These are phyloP conservation scores for Cisticola juncidis DNA, from an alignment of 2,113 vertebrate genomes.

Conservation along the genomic window DNA sequence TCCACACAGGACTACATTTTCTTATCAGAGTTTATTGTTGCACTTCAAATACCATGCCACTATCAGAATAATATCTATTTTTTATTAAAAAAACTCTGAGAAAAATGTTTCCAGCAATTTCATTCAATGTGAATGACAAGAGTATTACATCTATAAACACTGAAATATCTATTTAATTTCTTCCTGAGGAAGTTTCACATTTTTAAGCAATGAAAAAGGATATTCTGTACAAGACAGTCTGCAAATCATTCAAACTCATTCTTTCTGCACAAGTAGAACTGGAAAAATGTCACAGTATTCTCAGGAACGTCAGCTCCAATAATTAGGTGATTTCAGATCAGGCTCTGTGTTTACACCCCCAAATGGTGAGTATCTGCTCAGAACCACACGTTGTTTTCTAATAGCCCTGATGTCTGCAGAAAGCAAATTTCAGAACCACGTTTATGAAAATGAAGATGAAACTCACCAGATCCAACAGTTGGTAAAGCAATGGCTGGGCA, in stretches of 20 bases:
- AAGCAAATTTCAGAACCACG: background rate
- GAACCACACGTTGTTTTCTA: background rate
- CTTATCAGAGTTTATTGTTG: slow-evolving; percentile 78
- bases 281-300: slow-evolving; percentile 49
- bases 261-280: slow-evolving; percentile 35
- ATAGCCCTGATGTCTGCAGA: background rate
- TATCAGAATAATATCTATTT: slow-evolving; percentile 73
- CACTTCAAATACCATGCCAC: slow-evolving; percentile 76
- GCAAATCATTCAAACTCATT: slow-evolving; percentile 32
- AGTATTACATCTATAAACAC: slow-evolving; percentile 76
- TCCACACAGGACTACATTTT: slow-evolving; percentile 50
- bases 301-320: slow-evolving; percentile 26
- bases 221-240: slow-evolving; percentile 68
- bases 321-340: background rate
- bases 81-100: slow-evolving; percentile 71
- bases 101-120: slow-evolving; percentile 76
- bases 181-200: slow-evolving; percentile 79
- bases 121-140: slow-evolving; percentile 84
- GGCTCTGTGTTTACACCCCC: background rate
- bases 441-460: background rate
- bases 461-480: background rate
- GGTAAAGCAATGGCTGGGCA: background rate
- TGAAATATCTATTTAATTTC: slow-evolving; percentile 73
- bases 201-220: slow-evolving; percentile 70
- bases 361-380: background rate